Evolutionary conservation across 2,113 vertebrate species (phyloP).

Genomic region (Neogobius melanostomus): DNA sequence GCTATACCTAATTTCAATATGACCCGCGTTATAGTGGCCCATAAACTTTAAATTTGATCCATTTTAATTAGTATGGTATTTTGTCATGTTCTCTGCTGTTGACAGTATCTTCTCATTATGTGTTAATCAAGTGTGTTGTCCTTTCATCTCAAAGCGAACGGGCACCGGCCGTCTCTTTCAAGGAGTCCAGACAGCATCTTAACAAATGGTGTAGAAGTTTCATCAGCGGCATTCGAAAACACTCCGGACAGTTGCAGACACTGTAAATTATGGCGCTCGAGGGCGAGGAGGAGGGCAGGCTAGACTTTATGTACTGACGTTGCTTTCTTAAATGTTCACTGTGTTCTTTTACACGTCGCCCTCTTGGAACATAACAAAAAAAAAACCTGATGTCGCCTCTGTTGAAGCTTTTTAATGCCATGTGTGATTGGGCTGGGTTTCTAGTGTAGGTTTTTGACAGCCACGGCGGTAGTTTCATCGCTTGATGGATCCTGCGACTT

Average conservation of each 20-base stretch:
- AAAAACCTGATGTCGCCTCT: too few relatives aligned
- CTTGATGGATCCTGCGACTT: too few relatives aligned
- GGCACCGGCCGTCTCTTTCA: neutral
- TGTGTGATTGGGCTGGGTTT: too few relatives aligned
- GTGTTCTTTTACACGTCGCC: neutral
- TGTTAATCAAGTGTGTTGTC: constrained; percentile 11
- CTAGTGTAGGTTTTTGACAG: too few relatives aligned
- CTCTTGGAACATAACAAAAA: neutral
- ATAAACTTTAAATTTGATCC: neutral
- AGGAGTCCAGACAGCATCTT: constrained; percentile 14
- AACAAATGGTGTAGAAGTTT: constrained; percentile 48
- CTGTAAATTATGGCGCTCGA: constrained; percentile 47
- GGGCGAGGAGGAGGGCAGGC: constrained; percentile 32
- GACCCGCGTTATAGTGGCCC: neutral
- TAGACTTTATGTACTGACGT: constrained; percentile 36
- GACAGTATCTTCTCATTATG: neutral
- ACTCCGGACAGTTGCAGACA: constrained; percentile 41
- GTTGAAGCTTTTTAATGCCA: too few relatives aligned
- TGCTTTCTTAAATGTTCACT: constrained; percentile 6
- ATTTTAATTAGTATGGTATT: neutral
- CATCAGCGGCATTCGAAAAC: constrained; percentile 45
- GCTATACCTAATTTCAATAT: neutral
- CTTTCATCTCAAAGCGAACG: neutral
- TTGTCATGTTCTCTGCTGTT: neutral
- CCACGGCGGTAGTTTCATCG: too few relatives aligned